These are phyloP conservation scores for Desoria tigrina DNA, from an alignment of 2,888 invertebrate genomes.

Conservation along the genomic window DNA sequence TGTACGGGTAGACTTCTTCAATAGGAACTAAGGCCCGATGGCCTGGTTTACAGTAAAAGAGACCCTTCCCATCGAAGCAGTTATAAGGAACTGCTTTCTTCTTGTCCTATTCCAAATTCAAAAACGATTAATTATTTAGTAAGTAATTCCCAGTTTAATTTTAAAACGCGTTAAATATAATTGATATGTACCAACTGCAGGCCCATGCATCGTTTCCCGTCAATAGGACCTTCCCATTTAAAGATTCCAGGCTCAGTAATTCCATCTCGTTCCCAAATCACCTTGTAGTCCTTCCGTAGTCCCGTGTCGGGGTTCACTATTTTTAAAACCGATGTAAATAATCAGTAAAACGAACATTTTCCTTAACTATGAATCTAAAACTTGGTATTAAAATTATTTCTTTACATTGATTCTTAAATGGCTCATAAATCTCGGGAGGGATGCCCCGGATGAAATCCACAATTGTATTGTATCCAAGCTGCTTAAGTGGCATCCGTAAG, in stretches of 20 bases:
- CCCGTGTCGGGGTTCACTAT: slow-evolving; percentile 35
- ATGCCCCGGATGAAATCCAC: slow-evolving; percentile 39
- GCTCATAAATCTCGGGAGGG: slow-evolving; percentile 25
- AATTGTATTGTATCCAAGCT: slow-evolving; percentile 31
- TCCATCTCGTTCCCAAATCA: slow-evolving; percentile 41
- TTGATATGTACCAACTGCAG: slow-evolving; percentile 33
- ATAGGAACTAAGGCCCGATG: slow-evolving; percentile 41
- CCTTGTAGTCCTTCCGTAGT: slow-evolving; percentile 38
- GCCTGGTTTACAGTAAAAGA: slow-evolving; percentile 45
- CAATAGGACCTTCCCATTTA: slow-evolving; percentile 36
- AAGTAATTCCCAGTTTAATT: neutral
- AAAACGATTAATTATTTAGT: neutral
- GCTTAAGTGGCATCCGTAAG: slow-evolving; percentile 28
- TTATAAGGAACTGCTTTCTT: slow-evolving; percentile 42
- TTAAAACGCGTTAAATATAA: neutral
- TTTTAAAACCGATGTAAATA: neutral
- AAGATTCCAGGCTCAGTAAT: slow-evolving; percentile 36
- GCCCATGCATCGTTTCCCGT: slow-evolving; percentile 32
- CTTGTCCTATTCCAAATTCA: slow-evolving; percentile 31
- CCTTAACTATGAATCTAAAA: neutral
- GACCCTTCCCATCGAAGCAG: slow-evolving; percentile 37
- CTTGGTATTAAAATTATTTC: neutral
- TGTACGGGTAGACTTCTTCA: slow-evolving; percentile 39
- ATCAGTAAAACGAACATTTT: neutral
- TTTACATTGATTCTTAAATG: slow-evolving; percentile 23